phyloP scores from a whole-genome alignment of 2,888 invertebrate genomes.

The Ennomos quercinarius region DNA sequence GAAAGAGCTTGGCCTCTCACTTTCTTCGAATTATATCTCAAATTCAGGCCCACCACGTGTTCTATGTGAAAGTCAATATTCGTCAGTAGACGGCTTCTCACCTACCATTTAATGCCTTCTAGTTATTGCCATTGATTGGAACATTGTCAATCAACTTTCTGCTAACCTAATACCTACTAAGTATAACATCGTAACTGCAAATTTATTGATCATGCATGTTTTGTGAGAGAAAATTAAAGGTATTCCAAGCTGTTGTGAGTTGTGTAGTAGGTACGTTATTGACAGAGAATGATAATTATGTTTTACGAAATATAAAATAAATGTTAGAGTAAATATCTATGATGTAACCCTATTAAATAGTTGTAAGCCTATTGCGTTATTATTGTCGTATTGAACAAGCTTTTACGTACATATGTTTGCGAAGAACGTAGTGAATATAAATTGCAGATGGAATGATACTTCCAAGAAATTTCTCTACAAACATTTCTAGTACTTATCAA shows the following conservation, averaged over 20 bases:
- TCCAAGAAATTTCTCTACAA: conserved; percentile 22
- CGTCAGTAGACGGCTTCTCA: conserved; percentile 55
- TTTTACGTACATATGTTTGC: conserved; percentile 16
- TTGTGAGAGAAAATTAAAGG: too few species aligned
- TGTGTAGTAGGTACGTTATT: conserved; percentile 7
- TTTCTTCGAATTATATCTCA: conserved; percentile 71
- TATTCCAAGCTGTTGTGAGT: too few species aligned
- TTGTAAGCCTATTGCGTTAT: conserved; percentile 7
- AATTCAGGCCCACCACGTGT: conserved; percentile 60
- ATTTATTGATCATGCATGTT: too few species aligned
- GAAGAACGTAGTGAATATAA: conserved; percentile 17
- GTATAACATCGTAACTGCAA: background rate
- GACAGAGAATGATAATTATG: conserved; percentile 16
- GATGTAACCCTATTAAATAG: conserved; percentile 1
- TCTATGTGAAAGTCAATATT: conserved; percentile 74
- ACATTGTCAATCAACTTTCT: conserved; percentile 62
- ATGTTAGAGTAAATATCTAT: conserved; percentile 15
- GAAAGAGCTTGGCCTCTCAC: conserved; percentile 78
- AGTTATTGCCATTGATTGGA: conserved; percentile 58
- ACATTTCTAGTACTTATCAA: conserved; percentile 29
- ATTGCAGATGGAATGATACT: conserved; percentile 11
- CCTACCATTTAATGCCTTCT: conserved; percentile 55
- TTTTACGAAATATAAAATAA: conserved; percentile 22
- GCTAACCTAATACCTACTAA: conserved; percentile 39
- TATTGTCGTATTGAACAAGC: conserved; percentile 3